These are phyloP conservation scores for Paracanthobrama guichenoti DNA, from an alignment of 2,113 vertebrate genomes.

Conservation along the genomic window DNA sequence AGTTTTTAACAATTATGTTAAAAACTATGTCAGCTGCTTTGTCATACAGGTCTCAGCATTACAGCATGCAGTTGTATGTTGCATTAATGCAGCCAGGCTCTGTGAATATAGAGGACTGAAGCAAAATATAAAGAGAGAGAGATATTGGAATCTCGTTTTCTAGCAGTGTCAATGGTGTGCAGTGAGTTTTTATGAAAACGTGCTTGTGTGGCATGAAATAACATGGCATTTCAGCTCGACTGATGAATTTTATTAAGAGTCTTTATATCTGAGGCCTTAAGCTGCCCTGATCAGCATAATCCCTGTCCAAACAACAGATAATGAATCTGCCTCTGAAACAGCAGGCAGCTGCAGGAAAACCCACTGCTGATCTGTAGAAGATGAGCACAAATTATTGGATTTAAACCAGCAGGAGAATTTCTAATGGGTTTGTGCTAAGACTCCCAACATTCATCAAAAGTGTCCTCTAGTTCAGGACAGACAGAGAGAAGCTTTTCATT, in stretches of 20 bases:
- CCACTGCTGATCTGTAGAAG: slow-evolving; percentile 61
- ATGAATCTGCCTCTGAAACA: slow-evolving; percentile 72
- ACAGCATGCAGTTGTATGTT: slow-evolving; percentile 8
- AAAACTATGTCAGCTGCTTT: slow-evolving; percentile 1
- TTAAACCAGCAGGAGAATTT: slow-evolving; percentile 74
- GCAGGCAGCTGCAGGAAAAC: slow-evolving; percentile 60
- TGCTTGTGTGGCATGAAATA: slow-evolving; percentile 61
- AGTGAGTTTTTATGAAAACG: slow-evolving; percentile 29
- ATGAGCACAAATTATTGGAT: slow-evolving; percentile 75
- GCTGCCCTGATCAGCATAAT: slow-evolving; percentile 76
- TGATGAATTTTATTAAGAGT: slow-evolving; percentile 78
- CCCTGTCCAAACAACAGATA: slow-evolving; percentile 79
- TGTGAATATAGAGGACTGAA: slow-evolving; percentile 24
- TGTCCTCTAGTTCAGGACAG: slow-evolving; percentile 43
- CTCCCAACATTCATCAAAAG: slow-evolving; percentile 69
- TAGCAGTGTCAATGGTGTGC: neutral
- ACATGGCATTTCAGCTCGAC: slow-evolving; percentile 65
- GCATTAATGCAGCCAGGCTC: neutral
- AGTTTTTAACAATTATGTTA: neutral
- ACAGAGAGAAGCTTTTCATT: slow-evolving; percentile 20
- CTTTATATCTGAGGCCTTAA: slow-evolving; percentile 74
- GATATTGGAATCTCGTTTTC: neutral
- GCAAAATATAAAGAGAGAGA: neutral
- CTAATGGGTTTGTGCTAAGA: slow-evolving; percentile 75
- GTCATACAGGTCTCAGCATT: neutral